A percentile compares a stretch with the other conserved stretches of the same genome.
These are phyloP conservation scores for Vulpes vulpes DNA, from an alignment of 2,113 vertebrate species.

Conservation along the genomic window DNA sequence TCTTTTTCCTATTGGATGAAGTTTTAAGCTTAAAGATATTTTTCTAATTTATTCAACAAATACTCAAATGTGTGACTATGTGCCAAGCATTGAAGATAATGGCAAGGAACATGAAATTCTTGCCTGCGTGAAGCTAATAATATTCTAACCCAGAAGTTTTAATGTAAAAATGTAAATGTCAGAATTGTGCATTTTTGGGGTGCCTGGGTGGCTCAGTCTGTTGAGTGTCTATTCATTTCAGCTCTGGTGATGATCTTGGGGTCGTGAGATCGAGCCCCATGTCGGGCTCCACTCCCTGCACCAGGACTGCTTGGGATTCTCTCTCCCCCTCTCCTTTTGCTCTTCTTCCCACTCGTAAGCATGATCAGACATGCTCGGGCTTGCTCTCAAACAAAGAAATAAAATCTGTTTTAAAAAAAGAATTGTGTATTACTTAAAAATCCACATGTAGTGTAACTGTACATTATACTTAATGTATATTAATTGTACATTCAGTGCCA, in stretches of 20 bases:
- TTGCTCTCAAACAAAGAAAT: not conserved
- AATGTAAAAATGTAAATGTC: not conserved
- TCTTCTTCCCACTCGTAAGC: not conserved
- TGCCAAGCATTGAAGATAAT: not conserved
- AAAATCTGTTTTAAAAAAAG: not conserved
- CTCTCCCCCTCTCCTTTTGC: not conserved
- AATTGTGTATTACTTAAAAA: not conserved
- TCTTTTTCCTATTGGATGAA: not conserved
- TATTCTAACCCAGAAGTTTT: not conserved
- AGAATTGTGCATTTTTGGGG: not conserved
- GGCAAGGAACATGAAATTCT: not conserved
- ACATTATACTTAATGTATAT: not conserved
- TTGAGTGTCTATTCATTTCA: not conserved
- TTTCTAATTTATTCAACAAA: constrained; percentile 43
- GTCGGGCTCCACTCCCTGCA: not conserved
- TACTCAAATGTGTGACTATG: not conserved
- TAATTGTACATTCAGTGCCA: not conserved
- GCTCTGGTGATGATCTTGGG: not conserved
- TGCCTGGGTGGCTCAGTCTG: not conserved
- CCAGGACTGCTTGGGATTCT: not conserved
- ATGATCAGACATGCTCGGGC: not conserved
- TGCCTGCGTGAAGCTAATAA: not conserved
- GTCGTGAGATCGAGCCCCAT: not conserved
- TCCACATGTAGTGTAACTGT: not conserved
- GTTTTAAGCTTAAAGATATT: not conserved